A percentile compares a stretch with the other conserved stretches of the same genome.
Conservation (phyloP, 2,888 invertebrate genomes). For the Creontiades dilutus region DNA sequence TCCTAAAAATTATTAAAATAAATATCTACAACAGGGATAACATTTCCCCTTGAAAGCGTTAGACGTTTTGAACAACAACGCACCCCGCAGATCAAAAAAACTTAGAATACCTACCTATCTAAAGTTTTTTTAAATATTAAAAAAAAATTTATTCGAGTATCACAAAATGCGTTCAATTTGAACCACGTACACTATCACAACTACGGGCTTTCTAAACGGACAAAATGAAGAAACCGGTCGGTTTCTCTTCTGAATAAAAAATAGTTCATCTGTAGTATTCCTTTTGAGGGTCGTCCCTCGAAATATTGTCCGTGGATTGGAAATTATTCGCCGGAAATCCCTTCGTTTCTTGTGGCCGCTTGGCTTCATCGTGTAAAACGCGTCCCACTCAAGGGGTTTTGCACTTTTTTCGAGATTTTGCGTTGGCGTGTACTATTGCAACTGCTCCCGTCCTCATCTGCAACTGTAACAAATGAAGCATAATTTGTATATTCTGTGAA, state of each 20-base stretch:
- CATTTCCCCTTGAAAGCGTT: conserved; percentile 55
- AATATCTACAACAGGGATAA: conserved; percentile 51
- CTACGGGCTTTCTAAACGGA: conserved; percentile 34
- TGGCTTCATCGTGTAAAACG: not conserved
- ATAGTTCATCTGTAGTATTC: conserved; percentile 26
- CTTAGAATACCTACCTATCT: not conserved
- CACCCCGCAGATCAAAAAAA: conserved; percentile 43
- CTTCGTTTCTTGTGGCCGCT: not conserved
- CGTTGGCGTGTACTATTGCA: conserved; percentile 47
- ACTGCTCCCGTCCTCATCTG: conserved; percentile 62
- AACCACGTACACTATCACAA: conserved; percentile 67
- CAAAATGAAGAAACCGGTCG: not conserved
- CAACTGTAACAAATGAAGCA: conserved; percentile 23
- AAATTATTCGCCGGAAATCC: not conserved
- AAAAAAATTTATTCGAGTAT: conserved; percentile 65
- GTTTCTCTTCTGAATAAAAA: not conserved
- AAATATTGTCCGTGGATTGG: not conserved
- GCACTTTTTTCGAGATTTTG: conserved; percentile 6
- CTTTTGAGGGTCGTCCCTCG: not conserved
- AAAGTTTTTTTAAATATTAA: conserved; percentile 11
- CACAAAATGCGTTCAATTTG: conserved; percentile 68
- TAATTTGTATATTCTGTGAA: not conserved
- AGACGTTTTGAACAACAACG: conserved; percentile 55
- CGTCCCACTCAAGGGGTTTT: not conserved
- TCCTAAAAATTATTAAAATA: conserved; percentile 48